Evolutionary conservation across 1,140 invertebrate genomes (phyloP), one percentile per base, ranked within the genome.

Genomic region (Drosophila eugracilis): DNA sequence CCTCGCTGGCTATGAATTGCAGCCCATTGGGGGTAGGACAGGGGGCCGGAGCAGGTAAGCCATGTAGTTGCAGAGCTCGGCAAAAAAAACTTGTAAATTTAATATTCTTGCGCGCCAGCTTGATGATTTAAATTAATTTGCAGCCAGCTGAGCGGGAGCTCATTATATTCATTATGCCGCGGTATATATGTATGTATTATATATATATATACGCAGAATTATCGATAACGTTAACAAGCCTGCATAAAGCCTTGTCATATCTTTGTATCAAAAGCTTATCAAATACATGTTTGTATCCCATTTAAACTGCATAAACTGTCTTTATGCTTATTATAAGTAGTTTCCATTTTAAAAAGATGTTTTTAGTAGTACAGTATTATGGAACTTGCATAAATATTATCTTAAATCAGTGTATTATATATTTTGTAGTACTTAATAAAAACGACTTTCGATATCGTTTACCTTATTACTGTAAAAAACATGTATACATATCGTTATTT

Each of bases 1-100:
- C 71, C 71, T 75, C 60, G 62, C 72, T 75, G 73, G 73, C 52
- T 75, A 70, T 75, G 73, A 77, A 70, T 77, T 77, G 67, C 75
- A 47, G 12, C 54, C 62, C 75, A 70, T 37, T 44, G 60, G 52
- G 60, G 49, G 49, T 21, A 49, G 45, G 17, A 19, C 21, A 2
- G 34, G 59, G 21, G 19, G 52, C 21, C 9, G 15, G 47, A 15
- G 34, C 9, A 39, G 21, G 54, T 36, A 9, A 28, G 19, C 14
- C 17, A 14, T n/a, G 34, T 28, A 48, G 3, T 21, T 5, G 26
- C 28, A 58, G 30, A 5, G 6, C 19, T 48, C 30, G 3, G 6
- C 14, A 44, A 10, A 19, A 34, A 21, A 53, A 45, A 52, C 30
- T 75, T 75, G 60, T 66, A 75, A 75, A 75, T 75, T 75, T 75